Evolutionary conservation across 2,888 invertebrate species (phyloP), one percentile per base, ranked within the genome.

Genomic region (Nephrocerus scutellatus): DNA sequence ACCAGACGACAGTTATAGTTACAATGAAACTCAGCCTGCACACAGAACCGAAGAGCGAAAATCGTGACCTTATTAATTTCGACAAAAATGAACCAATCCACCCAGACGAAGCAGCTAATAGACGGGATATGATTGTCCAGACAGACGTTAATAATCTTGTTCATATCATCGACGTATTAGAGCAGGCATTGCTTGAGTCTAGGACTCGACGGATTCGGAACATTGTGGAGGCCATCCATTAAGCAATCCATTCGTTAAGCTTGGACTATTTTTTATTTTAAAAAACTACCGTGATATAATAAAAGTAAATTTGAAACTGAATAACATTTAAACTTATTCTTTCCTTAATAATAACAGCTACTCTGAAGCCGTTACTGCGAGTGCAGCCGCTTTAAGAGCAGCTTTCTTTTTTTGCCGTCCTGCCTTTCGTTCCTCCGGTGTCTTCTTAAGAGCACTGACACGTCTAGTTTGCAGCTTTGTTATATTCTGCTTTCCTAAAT

Each of bases 401-500:
- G 51, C 43, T 55, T 73, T 75, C 52, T 74, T 78, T 48, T 75
- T 74, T 39, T 73, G 66, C 8, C 73, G 65, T 53, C 74, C 73
- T 13, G 72, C 66, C 52, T 80, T 82, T 52, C 72, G 78, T 55
- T 86, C 85, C 42, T 77, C 75, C 1, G 76, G 66, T 0, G 82
- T 77, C 64, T 86, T 87, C 55, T 80, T 82, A 34, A 92, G 70
- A 24, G 88, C 92, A 68, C 90, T 91, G 78, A 91, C 84, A 66
- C 90, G 91, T 44, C 91, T 77, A 4, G 90, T 91, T 63, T 95
- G 93, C 36, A 64, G 65, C 49, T 79, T 82, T 36, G 76, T 73
- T 21, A 95, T 75, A 55, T 90, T 81, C 60, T 97, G 97, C 54
- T 81, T 82, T 50, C 88, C 87, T 73, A 98, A 78, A 68, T 98